phyloP scores from a whole-genome alignment of 2,888 invertebrate genomes.

The Thera britannica region DNA sequence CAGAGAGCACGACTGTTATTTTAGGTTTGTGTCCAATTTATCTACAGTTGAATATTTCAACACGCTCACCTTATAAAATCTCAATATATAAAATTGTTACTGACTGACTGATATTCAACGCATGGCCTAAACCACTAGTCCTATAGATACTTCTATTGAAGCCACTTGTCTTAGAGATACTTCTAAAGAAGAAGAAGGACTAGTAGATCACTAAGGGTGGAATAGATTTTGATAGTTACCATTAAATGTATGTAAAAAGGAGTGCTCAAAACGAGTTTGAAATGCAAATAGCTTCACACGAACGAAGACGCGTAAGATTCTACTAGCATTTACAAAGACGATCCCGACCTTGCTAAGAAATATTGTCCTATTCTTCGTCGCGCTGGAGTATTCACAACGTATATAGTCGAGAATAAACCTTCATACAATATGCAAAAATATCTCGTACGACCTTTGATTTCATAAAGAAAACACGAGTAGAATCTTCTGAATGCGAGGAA shows the following conservation, averaged over 20 bases:
- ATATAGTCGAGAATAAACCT: slow-evolving; percentile 14
- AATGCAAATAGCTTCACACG: background rate
- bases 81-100: background rate
- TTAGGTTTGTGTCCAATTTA: slow-evolving; percentile 4
- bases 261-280: no score
- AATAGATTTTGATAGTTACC: no score
- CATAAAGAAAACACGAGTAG: slow-evolving; percentile 27
- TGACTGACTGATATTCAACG: background rate
- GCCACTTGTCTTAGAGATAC: no score
- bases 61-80: slow-evolving; percentile 3
- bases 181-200: no score
- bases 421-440: slow-evolving; percentile 32
- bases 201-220: no score
- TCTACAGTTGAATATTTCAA: slow-evolving; percentile 5
- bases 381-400: slow-evolving; percentile 10
- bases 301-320: background rate
- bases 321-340: background rate
- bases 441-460: slow-evolving; percentile 24
- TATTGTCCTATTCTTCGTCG: slow-evolving; percentile 13
- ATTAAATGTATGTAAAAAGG: no score
- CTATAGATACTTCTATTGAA: no score
- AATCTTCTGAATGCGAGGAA: slow-evolving; percentile 17
- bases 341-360: slow-evolving; percentile 16
- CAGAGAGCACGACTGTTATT: background rate
- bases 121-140: no score